phyloP scores from a whole-genome alignment of 2,797 vertebrate species.

The Pogoniulus pusillus region DNA sequence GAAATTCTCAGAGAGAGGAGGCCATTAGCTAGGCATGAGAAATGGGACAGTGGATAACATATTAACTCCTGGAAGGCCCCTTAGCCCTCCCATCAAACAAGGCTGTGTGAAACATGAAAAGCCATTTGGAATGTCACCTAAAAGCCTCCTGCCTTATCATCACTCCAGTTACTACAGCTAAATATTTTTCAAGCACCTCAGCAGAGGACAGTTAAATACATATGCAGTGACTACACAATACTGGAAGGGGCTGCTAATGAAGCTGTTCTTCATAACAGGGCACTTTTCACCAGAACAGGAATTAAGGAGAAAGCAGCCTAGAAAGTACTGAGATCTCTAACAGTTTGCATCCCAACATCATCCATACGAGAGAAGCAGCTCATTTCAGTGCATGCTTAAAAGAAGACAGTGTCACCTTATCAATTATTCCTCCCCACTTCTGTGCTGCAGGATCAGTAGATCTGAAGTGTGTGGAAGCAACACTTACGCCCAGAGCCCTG shows the following conservation, averaged over 20 bases:
- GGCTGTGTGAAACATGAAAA: background rate
- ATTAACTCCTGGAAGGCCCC: background rate
- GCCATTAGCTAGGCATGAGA: background rate
- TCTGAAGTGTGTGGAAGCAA: background rate
- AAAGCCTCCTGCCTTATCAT: background rate
- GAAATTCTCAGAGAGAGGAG: slow-evolving; percentile 23
- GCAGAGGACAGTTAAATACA: background rate
- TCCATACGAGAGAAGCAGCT: background rate
- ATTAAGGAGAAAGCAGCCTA: background rate
- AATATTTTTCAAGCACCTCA: background rate
- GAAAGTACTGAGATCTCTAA: background rate
- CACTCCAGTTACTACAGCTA: background rate
- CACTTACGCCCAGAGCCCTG: background rate
- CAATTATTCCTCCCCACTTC: background rate
- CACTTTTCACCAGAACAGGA: background rate
- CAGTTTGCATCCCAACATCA: background rate
- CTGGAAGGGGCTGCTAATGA: background rate
- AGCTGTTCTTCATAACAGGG: background rate
- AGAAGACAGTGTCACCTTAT: background rate
- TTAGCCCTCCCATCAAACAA: background rate
- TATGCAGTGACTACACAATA: background rate
- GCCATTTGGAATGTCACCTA: background rate
- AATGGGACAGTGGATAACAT: background rate
- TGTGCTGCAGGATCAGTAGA: background rate
- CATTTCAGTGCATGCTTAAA: background rate